Evolutionary conservation across 92 coral and sea anemone species (phyloP), one percentile per base, ranked within the genome.

Genomic region (Umimayanthus kanabou): DNA sequence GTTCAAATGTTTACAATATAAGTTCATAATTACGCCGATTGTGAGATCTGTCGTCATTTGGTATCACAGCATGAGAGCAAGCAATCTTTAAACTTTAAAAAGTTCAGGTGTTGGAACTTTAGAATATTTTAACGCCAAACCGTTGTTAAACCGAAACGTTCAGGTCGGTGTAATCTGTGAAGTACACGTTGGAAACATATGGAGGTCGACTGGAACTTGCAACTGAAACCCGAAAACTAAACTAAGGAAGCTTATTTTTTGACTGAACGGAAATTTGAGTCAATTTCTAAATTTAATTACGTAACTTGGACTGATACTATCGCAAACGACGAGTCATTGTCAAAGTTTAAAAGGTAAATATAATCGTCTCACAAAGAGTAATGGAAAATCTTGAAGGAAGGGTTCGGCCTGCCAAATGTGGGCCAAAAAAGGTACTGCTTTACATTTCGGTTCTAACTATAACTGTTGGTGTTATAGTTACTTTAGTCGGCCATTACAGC

Each of bases 301-400:
- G 4, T 53, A 53, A 50, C 57, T 16, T 2, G 25, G 11, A 61
- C 37, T 33, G 37, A 33, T 55, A 55, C 3, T 10, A 11, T 55
- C 11, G 64, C 64, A 55, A 55, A 55, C 49, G 49, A 9, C 9
- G 6, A n/a, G n/a, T n/a, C n/a, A 45, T 33, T 33, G 16, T 50
- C 57, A 9, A 9, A 9, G 57, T 50, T 11, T 23, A 29, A 8
- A 22, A 29, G 50, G 37, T 2, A 47, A 73, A 9, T 73, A 75
- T 75, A 22, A 37, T 39, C 16, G 28, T 3, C 37, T 23, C 53
- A 25, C 39, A 28, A 39, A 16, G 9, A 43, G 23, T n/a, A 2
- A 40, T 83, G 78, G 87, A 83, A 83, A 83, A 83, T 37, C 78
- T 83, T 9, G 87, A 83, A 16, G 87, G 87, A 9, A 47, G 87